These are phyloP conservation scores for Hiodon alosoides DNA, from an alignment of 2,113 vertebrate genomes.

Conservation along the genomic window DNA sequence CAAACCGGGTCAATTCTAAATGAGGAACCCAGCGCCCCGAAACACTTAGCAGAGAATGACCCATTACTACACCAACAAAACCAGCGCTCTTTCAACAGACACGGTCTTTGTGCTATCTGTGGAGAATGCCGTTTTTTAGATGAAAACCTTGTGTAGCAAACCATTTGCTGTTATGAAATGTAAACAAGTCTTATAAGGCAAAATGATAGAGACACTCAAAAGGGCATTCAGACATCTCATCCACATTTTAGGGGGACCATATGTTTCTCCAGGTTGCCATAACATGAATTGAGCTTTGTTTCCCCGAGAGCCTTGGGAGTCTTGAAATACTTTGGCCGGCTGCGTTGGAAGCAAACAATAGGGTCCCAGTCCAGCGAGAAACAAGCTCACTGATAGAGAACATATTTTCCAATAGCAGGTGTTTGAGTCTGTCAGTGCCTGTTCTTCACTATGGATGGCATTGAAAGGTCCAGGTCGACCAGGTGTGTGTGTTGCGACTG, in stretches of 20 bases:
- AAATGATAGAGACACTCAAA: too few species aligned
- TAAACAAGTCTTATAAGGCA: neutral
- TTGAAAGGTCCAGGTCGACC: conserved; percentile 59
- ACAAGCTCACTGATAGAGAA: conserved; percentile 68
- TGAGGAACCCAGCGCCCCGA: too few species aligned
- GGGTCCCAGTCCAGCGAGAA: conserved; percentile 61
- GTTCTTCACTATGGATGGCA: conserved; percentile 60
- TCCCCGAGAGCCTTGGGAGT: conserved; percentile 51
- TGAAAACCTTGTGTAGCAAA: neutral
- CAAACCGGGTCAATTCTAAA: neutral
- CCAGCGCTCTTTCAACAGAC: neutral
- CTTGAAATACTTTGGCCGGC: conserved; percentile 67
- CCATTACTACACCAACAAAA: neutral
- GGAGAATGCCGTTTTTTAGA: too few species aligned
- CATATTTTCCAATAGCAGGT: conserved; percentile 71
- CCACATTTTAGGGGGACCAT: conserved; percentile 25
- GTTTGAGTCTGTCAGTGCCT: conserved; percentile 64
- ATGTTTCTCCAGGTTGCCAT: conserved; percentile 41
- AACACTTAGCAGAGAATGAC: neutral
- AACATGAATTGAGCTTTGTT: conserved; percentile 66
- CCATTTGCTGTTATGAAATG: neutral
- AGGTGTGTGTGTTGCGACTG: conserved; percentile 52
- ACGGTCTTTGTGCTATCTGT: too few species aligned
- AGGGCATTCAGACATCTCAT: neutral
- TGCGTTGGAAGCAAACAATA: conserved; percentile 58